Conservation (phyloP, 1,140 invertebrate species). For the Ladona fulva region DNA sequence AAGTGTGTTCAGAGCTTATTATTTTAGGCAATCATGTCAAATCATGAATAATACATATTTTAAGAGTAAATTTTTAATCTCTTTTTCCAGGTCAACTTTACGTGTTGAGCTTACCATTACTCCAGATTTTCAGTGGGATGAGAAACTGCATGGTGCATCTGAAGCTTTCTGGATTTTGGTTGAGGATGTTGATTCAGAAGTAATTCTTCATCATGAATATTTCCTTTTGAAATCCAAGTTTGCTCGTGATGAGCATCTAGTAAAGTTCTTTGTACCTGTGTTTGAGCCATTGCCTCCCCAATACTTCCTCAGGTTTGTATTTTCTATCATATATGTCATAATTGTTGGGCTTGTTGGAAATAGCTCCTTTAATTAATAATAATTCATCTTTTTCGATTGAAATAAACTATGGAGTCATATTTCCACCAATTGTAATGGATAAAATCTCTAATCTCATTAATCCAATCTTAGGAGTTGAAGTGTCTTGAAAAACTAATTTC, state of each 20-base stretch:
- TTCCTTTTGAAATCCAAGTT: constrained; percentile 96
- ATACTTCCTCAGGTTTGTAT: constrained; percentile 71
- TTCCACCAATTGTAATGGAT: too few species aligned
- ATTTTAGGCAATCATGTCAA: too few species aligned
- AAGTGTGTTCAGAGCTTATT: too few species aligned
- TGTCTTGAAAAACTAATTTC: too few species aligned
- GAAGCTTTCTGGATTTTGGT: constrained; percentile 99
- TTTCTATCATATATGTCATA: too few species aligned
- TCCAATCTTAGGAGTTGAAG: too few species aligned
- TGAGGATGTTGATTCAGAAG: constrained; percentile 95
- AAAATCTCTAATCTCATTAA: neutral
- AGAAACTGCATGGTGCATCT: constrained; percentile 89
- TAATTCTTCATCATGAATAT: constrained; percentile 94
- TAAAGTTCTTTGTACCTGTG: constrained; percentile 98
- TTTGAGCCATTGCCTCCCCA: constrained; percentile 97
- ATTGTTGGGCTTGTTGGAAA: too few species aligned
- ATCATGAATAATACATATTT: too few species aligned
- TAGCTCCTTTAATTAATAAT: too few species aligned
- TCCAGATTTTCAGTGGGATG: constrained; percentile 99
- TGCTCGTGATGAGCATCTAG: constrained; percentile 84
- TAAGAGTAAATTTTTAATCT: too few species aligned
- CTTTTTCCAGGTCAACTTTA: constrained; percentile 62
- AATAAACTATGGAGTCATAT: too few species aligned
- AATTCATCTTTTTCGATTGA: too few species aligned
- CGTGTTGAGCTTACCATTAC: constrained; percentile 96